These are phyloP conservation scores for Drosophila neonasuta DNA, from an alignment of 2,888 invertebrate species.

Conservation along the genomic window DNA sequence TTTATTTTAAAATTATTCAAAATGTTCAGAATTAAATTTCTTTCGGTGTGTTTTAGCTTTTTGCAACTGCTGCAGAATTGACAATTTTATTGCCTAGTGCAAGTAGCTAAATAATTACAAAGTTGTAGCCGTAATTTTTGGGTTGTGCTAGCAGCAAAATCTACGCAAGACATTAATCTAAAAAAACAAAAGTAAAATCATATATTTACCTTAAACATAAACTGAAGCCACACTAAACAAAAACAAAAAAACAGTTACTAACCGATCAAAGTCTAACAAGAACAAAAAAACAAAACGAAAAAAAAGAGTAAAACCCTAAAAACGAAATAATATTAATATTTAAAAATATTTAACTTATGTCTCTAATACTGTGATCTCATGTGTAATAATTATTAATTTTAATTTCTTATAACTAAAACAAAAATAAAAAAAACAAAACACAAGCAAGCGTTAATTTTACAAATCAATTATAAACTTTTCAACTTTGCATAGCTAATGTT, in stretches of 20 bases:
- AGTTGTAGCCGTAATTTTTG: slow-evolving; percentile 62
- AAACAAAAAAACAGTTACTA: slow-evolving; percentile 62
- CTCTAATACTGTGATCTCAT: slow-evolving; percentile 83
- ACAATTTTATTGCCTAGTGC: slow-evolving; percentile 17
- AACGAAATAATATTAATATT: slow-evolving; percentile 46
- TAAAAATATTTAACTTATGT: slow-evolving; percentile 80
- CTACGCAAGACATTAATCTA: slow-evolving; percentile 65
- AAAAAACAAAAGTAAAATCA: slow-evolving; percentile 37
- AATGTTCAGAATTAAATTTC: not conserved
- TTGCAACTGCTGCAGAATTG: not conserved
- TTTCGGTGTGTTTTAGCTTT: not conserved
- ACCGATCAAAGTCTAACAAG: slow-evolving; percentile 60
- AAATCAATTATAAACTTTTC: slow-evolving; percentile 42
- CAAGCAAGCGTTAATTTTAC: slow-evolving; percentile 70
- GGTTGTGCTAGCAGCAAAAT: slow-evolving; percentile 62
- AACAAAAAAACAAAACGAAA: slow-evolving; percentile 30
- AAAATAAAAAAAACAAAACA: slow-evolving; percentile 42
- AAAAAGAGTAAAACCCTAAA: slow-evolving; percentile 37
- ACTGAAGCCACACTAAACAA: slow-evolving; percentile 38
- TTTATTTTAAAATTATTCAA: not conserved
- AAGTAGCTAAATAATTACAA: slow-evolving; percentile 53
- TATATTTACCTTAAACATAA: slow-evolving; percentile 33
- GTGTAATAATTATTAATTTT: slow-evolving; percentile 81
- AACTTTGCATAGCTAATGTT: slow-evolving; percentile 75
- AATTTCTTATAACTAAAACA: slow-evolving; percentile 70